Evolutionary conservation across 2,113 vertebrate species (phyloP).

Genomic region (Apistogramma diplotaenia): DNA sequence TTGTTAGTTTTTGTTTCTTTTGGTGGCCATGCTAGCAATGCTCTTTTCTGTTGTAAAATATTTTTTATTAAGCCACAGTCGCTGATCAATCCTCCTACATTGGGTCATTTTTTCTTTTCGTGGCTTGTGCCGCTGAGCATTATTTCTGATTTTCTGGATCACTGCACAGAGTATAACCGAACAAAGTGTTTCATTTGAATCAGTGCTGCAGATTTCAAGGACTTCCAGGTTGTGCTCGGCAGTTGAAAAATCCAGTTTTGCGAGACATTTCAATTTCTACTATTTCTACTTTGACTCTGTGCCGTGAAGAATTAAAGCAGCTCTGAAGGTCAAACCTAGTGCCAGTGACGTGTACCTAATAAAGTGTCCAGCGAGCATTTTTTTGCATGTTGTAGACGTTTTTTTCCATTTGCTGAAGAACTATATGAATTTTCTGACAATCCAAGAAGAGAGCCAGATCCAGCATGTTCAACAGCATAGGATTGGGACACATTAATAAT

Average conservation of each 20-base stretch:
- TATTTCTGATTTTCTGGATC: constrained; percentile 3
- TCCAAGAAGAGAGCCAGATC: constrained; percentile 41
- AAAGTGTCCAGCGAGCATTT: neutral
- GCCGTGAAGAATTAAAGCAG: neutral
- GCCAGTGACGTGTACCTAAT: neutral
- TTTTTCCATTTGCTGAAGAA: neutral
- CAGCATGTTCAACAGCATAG: constrained; percentile 14
- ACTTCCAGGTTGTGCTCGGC: constrained; percentile 5
- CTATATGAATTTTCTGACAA: neutral
- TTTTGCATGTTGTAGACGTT: neutral
- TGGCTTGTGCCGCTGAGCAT: constrained; percentile 5
- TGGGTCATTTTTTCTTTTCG: neutral
- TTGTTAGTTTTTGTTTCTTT: neutral
- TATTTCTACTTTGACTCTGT: no score
- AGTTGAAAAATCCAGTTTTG: constrained; percentile 8
- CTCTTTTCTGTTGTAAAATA: neutral
- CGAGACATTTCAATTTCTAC: no score
- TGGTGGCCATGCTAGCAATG: neutral
- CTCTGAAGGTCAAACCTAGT: neutral
- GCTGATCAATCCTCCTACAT: neutral
- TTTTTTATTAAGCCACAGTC: neutral
- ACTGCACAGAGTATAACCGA: neutral
- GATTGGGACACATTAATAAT: constrained; percentile 37
- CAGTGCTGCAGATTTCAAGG: neutral
- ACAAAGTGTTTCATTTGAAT: neutral